A percentile compares a stretch with the other conserved stretches of the same genome.
Conservation (phyloP, 30 jellyfish, hydroid and myxozoan genomes). For the Aurelia aurita complex sp. Pacific region DNA sequence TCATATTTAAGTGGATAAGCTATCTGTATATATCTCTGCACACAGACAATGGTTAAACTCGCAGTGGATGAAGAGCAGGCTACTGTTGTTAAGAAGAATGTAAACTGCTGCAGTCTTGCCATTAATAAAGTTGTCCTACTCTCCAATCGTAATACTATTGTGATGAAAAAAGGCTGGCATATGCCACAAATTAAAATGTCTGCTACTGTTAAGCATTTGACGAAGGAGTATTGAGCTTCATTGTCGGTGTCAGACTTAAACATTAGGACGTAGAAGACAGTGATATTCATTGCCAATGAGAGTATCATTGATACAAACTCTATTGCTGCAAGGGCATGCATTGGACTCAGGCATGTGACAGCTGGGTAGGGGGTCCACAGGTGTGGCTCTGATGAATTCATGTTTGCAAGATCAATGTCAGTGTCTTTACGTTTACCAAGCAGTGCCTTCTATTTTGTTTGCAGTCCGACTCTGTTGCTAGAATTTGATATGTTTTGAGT, state of each 20-base stretch:
- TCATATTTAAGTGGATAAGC: not conserved
- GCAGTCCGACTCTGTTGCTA: no score
- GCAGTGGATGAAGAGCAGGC: conserved; percentile 5
- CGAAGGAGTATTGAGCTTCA: not conserved
- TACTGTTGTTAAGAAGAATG: not conserved
- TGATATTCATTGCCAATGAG: not conserved
- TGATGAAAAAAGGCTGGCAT: conserved; percentile 20
- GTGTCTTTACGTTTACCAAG: not conserved
- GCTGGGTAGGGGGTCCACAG: conserved; percentile 25
- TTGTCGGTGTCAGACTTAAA: not conserved
- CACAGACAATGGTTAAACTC: not conserved
- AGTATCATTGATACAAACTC: not conserved
- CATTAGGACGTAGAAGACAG: not conserved
- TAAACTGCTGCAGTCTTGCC: not conserved
- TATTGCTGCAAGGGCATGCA: not conserved
- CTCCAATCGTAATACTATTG: not conserved
- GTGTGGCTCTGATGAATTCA: not conserved
- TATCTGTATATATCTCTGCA: conserved; percentile 5
- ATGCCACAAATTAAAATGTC: conserved; percentile 3
- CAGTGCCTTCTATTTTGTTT: no score
- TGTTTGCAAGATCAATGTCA: not conserved
- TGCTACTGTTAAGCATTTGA: not conserved
- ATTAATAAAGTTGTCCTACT: not conserved
- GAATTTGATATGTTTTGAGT: no score
- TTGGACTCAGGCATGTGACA: not conserved